Percentiles rank a stretch among this genome's conserved stretches.
phyloP scores from a whole-genome alignment of 2,113 vertebrate genomes.

The Chloebia gouldiae region DNA sequence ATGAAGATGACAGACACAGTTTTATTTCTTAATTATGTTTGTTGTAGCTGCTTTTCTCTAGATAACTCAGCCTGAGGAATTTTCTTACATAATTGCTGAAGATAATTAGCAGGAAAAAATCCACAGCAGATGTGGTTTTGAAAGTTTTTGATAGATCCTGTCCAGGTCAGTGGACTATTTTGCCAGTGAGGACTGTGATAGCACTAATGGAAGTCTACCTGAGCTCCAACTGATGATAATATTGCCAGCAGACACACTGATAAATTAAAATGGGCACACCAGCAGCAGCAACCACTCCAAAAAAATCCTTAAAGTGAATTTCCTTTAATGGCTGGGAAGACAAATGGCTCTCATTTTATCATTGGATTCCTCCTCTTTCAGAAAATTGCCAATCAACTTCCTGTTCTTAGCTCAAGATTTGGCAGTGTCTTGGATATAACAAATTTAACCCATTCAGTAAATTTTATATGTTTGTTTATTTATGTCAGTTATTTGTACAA shows the following conservation, averaged over 20 bases:
- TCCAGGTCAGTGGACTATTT: constrained; percentile 32
- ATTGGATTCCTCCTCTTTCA: constrained; percentile 46
- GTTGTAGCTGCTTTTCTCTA: constrained; percentile 1
- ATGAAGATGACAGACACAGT: not conserved
- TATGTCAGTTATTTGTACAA: not conserved
- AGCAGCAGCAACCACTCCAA: not conserved
- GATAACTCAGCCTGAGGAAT: not conserved
- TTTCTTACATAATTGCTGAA: not conserved
- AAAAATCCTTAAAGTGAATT: constrained; percentile 54
- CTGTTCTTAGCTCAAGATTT: constrained; percentile 37
- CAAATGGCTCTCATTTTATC: constrained; percentile 62
- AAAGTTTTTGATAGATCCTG: constrained; percentile 19
- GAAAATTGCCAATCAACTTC: constrained; percentile 66
- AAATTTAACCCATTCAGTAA: constrained; percentile 39
- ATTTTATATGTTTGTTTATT: not conserved
- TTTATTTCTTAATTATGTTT: constrained; percentile 36
- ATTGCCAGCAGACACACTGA: constrained; percentile 32
- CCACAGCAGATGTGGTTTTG: not conserved
- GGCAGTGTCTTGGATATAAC: not conserved
- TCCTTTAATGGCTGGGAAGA: constrained; percentile 51
- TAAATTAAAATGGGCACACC: constrained; percentile 46
- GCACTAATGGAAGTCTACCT: constrained; percentile 39
- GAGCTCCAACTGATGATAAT: constrained; percentile 36
- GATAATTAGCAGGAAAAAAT: constrained; percentile 34
- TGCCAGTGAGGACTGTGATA: not conserved